These are phyloP conservation scores for Manis crassicaudata DNA, from an alignment of 2,797 vertebrate species.

Conservation along the genomic window DNA sequence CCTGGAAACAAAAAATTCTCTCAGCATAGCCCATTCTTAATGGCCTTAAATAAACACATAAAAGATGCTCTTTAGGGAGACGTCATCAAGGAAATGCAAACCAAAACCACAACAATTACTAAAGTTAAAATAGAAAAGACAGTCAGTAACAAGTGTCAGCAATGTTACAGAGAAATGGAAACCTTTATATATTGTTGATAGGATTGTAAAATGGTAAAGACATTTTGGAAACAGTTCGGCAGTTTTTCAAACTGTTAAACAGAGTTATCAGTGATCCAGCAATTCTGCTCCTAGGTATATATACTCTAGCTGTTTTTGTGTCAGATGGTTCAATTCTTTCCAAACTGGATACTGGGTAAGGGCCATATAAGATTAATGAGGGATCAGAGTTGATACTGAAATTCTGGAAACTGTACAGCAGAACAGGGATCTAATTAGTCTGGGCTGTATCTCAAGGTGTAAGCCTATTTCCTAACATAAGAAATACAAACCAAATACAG, in stretches of 20 bases:
- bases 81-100: not conserved
- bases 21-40: not conserved
- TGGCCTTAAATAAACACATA: not conserved
- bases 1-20: not conserved
- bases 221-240: not conserved
- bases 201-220: not conserved
- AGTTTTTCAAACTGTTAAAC: not conserved
- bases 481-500: not conserved
- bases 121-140: not conserved
- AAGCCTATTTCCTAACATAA: conserved; percentile 5
- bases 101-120: not conserved
- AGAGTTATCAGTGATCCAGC: not conserved
- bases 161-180: not conserved
- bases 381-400: conserved; percentile 50
- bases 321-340: conserved; percentile 60
- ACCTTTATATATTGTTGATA: not conserved
- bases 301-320: conserved; percentile 51
- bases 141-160: not conserved
- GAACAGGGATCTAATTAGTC: conserved; percentile 7
- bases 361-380: conserved; percentile 41
- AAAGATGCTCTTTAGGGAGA: not conserved
- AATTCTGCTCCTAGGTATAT: not conserved
- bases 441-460: not conserved
- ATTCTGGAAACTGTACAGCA: conserved; percentile 12
- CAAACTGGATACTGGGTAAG: conserved; percentile 11